Evolutionary conservation across 2,888 invertebrate genomes (phyloP).

Genomic region (Orthonevra nobilis): DNA sequence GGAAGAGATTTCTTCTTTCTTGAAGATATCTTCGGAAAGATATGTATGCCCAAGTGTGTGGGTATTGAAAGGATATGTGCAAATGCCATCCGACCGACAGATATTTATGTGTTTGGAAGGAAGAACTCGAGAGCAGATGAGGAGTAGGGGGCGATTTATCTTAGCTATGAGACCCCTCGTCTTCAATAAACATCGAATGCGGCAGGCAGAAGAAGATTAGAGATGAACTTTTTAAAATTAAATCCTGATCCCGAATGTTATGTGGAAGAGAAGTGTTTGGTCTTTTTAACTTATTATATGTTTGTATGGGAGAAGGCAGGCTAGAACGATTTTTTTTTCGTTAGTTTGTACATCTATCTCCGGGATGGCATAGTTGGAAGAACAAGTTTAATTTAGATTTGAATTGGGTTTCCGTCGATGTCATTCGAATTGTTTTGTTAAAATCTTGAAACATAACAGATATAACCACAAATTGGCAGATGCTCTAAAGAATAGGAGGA

Average conservation of each 20-base stretch:
- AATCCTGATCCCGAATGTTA: conserved; percentile 58
- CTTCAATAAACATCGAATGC: conserved; percentile 62
- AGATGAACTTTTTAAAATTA: conserved; percentile 66
- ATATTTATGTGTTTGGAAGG: conserved; percentile 58
- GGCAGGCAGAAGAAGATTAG: conserved; percentile 54
- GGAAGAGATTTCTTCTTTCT: conserved; percentile 25
- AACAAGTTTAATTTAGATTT: conserved; percentile 30
- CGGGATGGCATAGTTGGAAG: conserved; percentile 11
- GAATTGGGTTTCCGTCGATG: too few species aligned
- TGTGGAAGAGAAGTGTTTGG: conserved; percentile 25
- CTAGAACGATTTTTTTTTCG: neutral
- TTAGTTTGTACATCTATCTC: conserved; percentile 22
- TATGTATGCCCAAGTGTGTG: neutral
- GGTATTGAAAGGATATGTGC: conserved; percentile 44
- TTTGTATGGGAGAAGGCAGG: too few species aligned
- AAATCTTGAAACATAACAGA: too few species aligned
- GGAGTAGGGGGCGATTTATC: conserved; percentile 28
- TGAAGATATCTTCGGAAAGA: conserved; percentile 25
- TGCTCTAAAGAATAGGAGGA: too few species aligned
- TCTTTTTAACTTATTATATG: conserved; percentile 25
- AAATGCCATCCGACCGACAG: conserved; percentile 64
- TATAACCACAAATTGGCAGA: too few species aligned
- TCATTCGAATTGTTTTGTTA: too few species aligned
- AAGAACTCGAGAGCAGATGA: conserved; percentile 40
- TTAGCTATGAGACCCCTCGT: conserved; percentile 59